A percentile compares a stretch with the other conserved stretches of the same genome.
phyloP scores from a whole-genome alignment of 2,113 vertebrate genomes.

The Irena cyanogastra region DNA sequence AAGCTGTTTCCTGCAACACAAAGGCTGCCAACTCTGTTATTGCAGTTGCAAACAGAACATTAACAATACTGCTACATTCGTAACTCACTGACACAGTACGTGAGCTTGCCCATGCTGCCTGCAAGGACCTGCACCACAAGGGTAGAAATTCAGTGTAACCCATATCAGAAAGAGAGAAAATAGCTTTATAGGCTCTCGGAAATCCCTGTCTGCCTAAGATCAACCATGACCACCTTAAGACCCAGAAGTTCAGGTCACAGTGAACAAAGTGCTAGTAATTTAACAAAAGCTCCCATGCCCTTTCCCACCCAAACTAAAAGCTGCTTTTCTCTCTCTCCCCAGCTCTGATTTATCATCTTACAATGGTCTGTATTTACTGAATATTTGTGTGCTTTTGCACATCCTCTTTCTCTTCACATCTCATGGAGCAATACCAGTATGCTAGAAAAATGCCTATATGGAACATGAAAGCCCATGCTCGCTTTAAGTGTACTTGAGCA shows the following conservation, averaged over 20 bases:
- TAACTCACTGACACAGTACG: not conserved
- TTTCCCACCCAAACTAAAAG: not conserved
- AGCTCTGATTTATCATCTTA: not conserved
- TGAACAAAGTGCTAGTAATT: not conserved
- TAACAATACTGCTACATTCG: not conserved
- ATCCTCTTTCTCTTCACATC: not conserved
- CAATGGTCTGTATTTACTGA: not conserved
- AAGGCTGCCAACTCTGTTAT: slow-evolving; percentile 40
- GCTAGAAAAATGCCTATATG: not conserved
- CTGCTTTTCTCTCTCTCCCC: not conserved
- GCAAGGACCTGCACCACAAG: not conserved
- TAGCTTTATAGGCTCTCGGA: not conserved
- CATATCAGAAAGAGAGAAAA: not conserved
- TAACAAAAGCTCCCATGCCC: not conserved
- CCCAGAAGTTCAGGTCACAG: not conserved
- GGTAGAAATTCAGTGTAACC: not conserved
- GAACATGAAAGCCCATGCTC: not conserved
- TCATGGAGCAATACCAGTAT: not conserved
- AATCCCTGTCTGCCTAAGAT: not conserved
- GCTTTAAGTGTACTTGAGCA: slow-evolving; percentile 29
- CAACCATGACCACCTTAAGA: not conserved
- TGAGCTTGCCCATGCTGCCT: slow-evolving; percentile 7
- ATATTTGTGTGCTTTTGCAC: not conserved
- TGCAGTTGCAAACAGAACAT: not conserved
- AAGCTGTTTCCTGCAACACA: slow-evolving; percentile 35